Evolutionary conservation across 1,140 invertebrate species (phyloP).

Genomic region (Drosophila guanche): DNA sequence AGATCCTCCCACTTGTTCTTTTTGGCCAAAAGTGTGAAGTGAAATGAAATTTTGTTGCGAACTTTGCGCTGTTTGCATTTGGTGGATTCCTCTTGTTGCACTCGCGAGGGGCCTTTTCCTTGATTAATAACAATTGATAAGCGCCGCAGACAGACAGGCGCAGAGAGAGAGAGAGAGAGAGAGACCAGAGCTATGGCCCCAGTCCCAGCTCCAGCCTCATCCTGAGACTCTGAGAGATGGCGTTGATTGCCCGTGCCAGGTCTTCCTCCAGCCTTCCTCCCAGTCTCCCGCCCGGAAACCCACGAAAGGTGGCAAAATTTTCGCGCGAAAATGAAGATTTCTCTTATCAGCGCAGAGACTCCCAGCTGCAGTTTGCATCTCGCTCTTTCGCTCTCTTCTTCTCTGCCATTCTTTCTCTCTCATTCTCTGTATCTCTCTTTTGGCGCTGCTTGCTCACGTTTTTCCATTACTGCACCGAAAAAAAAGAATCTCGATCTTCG

Average conservation of each 20-base stretch:
- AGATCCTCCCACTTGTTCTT: not conserved
- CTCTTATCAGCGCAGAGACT: conserved; percentile 59
- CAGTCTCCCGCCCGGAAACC: conserved; percentile 24
- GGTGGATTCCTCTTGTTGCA: conserved; percentile 4
- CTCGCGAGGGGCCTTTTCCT: conserved; percentile 46
- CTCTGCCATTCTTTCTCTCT: not conserved
- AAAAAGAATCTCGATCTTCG: conserved; percentile 20
- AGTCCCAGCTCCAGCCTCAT: conserved; percentile 9
- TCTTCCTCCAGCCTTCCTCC: conserved; percentile 2
- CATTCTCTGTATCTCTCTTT: not conserved
- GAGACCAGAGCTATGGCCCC: conserved; percentile 24
- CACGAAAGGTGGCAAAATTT: conserved; percentile 77
- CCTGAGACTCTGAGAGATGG: conserved; percentile 56
- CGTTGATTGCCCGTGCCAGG: conserved; percentile 67
- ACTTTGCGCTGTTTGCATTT: conserved; percentile 65
- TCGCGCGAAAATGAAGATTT: conserved; percentile 81
- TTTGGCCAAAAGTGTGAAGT: conserved; percentile 70
- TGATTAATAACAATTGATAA: conserved; percentile 83
- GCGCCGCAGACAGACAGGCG: conserved; percentile 7
- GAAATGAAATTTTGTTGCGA: conserved; percentile 68
- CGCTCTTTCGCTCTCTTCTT: not conserved
- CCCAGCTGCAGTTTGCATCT: conserved; percentile 21
- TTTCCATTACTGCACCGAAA: conserved; percentile 69
- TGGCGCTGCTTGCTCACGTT: conserved; percentile 59
- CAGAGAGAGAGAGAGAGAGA: not conserved